These are phyloP conservation scores for Epinotia nisella DNA, from an alignment of 2,888 invertebrate species.

Conservation along the genomic window DNA sequence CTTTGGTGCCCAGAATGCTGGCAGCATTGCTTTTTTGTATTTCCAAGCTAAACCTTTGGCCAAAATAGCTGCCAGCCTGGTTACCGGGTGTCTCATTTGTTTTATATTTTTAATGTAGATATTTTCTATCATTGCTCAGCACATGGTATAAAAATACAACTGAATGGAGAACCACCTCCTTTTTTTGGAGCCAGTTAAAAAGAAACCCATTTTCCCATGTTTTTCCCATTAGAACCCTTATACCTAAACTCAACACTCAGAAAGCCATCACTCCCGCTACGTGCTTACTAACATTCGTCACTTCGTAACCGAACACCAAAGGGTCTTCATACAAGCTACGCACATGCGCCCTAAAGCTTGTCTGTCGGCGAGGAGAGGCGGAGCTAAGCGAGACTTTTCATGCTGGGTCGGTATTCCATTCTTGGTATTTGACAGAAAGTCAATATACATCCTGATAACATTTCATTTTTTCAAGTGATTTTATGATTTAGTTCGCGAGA, in stretches of 20 bases:
- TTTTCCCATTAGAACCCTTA: constrained; percentile 28
- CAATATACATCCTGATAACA: too few species aligned
- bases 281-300: neutral
- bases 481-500: neutral
- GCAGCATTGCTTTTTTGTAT: too few species aligned
- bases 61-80: too few species aligned
- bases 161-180: too few species aligned
- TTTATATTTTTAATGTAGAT: neutral
- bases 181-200: too few species aligned
- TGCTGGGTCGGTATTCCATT: too few species aligned
- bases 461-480: neutral
- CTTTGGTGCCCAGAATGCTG: too few species aligned
- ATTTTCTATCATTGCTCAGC: neutral
- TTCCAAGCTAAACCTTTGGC: too few species aligned
- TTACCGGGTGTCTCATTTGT: too few species aligned
- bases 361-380: neutral
- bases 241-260: neutral
- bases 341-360: constrained; percentile 1
- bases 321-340: constrained; percentile 4
- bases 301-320: neutral
- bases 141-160: too few species aligned
- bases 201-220: constrained; percentile 17
- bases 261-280: neutral
- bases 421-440: too few species aligned
- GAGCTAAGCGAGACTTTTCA: too few species aligned